A percentile compares a stretch with the other conserved stretches of the same genome.
phyloP scores from a whole-genome alignment of 2,888 invertebrate species.

The Sarcophaga caerulescens region DNA sequence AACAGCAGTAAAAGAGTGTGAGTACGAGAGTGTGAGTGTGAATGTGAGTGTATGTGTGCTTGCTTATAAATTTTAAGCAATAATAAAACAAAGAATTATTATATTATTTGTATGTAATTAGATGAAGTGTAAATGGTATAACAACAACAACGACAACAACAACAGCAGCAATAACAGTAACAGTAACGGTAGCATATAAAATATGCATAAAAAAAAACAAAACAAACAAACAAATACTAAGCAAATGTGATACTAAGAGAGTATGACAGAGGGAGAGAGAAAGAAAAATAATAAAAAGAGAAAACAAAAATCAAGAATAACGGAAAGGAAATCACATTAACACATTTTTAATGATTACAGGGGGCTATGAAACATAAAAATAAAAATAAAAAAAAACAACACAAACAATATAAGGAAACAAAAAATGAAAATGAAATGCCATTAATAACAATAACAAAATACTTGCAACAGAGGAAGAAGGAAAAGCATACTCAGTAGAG shows the following conservation, averaged over 20 bases:
- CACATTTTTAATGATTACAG: constrained; percentile 40
- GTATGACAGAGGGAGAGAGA: neutral
- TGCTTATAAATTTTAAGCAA: constrained; percentile 42
- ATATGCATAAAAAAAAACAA: constrained; percentile 24
- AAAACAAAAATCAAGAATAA: too few species aligned
- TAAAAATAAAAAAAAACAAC: constrained; percentile 1
- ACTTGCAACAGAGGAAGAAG: neutral
- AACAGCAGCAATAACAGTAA: constrained; percentile 24
- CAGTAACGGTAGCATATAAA: constrained; percentile 33
- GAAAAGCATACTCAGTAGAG: neutral
- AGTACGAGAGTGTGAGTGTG: too few species aligned
- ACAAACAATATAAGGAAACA: neutral
- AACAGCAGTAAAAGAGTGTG: neutral
- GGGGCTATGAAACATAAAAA: constrained; percentile 22
- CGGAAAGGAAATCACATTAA: constrained; percentile 48
- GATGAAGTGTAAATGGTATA: constrained; percentile 51
- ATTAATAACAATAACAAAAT: neutral
- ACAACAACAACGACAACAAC: constrained; percentile 23
- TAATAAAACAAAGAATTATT: constrained; percentile 32
- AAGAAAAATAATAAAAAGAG: neutral
- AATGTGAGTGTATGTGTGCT: neutral
- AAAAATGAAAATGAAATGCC: neutral
- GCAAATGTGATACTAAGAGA: neutral
- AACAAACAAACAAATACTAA: constrained; percentile 21
- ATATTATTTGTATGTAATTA: constrained; percentile 59